Evolutionary conservation across 2,888 invertebrate species (phyloP).

Genomic region (Amitus sp.): DNA sequence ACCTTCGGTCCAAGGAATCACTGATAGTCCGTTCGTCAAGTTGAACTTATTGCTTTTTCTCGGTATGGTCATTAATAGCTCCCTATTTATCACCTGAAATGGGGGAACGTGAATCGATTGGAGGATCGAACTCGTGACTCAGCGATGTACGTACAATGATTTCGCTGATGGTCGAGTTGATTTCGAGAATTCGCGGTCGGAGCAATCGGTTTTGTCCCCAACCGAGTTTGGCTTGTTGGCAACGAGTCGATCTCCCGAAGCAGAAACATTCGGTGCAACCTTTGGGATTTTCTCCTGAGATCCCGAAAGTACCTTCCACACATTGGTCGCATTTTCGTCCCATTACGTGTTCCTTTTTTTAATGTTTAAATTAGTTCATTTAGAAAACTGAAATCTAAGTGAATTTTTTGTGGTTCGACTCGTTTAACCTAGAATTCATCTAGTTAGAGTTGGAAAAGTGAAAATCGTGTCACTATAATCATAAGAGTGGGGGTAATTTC

Average conservation of each 20-base stretch:
- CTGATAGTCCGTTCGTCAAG: conserved; percentile 70
- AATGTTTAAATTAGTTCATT: no score
- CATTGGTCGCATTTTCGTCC: conserved; percentile 89
- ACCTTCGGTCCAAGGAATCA: conserved; percentile 72
- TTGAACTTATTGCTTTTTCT: conserved; percentile 66
- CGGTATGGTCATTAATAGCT: conserved; percentile 48
- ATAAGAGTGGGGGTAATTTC: no score
- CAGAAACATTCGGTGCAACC: conserved; percentile 98
- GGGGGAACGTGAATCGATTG: conserved; percentile 10
- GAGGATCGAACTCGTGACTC: not conserved
- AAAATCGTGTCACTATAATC: no score
- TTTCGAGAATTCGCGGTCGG: conserved; percentile 63
- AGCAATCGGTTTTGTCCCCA: conserved; percentile 82
- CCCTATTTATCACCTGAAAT: conserved; percentile 54
- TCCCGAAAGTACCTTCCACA: conserved; percentile 85
- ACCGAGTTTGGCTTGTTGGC: conserved; percentile 82
- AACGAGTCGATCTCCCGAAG: conserved; percentile 85
- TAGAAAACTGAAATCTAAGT: not conserved
- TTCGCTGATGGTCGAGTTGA: conserved; percentile 57
- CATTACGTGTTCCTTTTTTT: conserved; percentile 82
- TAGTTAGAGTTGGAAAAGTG: no score
- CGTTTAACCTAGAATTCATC: no score
- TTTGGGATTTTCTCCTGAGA: conserved; percentile 78
- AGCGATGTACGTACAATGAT: conserved; percentile 48
- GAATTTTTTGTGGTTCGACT: not conserved